Evolutionary conservation across 1,140 invertebrate genomes (phyloP), one percentile per base, ranked within the genome.

Genomic region (Tetramorium simillimum): DNA sequence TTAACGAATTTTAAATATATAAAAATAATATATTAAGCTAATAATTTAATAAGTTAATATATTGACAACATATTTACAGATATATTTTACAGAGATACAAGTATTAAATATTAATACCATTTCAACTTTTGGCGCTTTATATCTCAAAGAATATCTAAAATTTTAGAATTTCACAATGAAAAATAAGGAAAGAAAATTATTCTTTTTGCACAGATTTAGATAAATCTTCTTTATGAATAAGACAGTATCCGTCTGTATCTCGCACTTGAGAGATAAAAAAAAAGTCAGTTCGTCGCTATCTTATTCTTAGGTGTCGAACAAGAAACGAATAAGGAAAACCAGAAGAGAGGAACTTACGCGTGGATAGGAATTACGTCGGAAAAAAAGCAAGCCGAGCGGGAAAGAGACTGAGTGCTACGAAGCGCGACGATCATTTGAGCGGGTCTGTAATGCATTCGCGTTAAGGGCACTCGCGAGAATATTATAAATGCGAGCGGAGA

Each of bases 341-440:
- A 5, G 28, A 6, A n/a, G 18, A 69, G 49, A 69, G 49, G 46
- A 51, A 58, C 2, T 80, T 70, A 72, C 53, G 37, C 33, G 60
- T 18, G 28, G 33, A 60, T 40, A 75, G 51, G 40, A 58, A 56
- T 56, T 73, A 56, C 37, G 78, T 33, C 37, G 28, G 24, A 21
- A 58, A 80, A 80, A 75, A 73, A 85, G 56, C 28, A n/a, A 46
- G 21, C 16, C 46, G 53, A 62, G 43, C 56, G 43, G 40, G 56
- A 18, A 2, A 67, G 37, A 43, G 18, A 63, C 65, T 37, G 14
- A 72, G 40, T 9, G 21, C 18, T 33, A 18, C 60, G 28, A 33
- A 69, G 16, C 69, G 37, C 43, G 88, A 89, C 63, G 63, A 86
- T 81, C 76, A 89, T 90, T 89, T 89, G 77, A 90, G 69, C 77